These are phyloP conservation scores for Eupithecia centaureata DNA, from an alignment of 2,888 invertebrate genomes.

Conservation along the genomic window DNA sequence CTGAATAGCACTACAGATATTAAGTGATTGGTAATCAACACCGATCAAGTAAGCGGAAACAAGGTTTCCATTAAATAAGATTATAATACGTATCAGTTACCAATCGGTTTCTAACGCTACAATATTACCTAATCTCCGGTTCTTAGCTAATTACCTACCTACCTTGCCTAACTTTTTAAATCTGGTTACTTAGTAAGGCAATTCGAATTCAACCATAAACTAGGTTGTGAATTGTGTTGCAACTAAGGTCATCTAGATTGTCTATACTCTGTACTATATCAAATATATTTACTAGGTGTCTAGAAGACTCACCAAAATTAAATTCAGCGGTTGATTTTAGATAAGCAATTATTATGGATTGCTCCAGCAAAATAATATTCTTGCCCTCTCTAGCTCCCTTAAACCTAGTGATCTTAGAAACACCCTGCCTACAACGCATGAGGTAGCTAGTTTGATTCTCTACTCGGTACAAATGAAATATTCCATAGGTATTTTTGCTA, in stretches of 20 bases:
- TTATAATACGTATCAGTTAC: constrained; percentile 1
- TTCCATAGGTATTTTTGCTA: too few species aligned
- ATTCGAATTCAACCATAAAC: neutral
- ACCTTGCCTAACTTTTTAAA: constrained; percentile 1
- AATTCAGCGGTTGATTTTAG: too few species aligned
- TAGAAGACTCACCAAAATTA: too few species aligned
- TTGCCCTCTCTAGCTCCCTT: neutral
- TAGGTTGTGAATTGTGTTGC: neutral
- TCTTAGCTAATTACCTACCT: neutral
- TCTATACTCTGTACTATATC: too few species aligned
- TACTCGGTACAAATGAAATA: neutral
- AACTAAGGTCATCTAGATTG: neutral
- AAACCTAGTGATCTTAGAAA: too few species aligned
- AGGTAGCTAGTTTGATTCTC: neutral
- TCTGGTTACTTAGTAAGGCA: neutral
- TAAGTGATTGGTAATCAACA: constrained; percentile 14
- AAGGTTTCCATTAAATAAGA: constrained; percentile 15
- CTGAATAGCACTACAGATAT: too few species aligned
- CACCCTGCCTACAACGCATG: neutral
- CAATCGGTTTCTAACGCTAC: neutral
- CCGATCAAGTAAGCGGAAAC: constrained; percentile 20
- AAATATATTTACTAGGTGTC: too few species aligned
- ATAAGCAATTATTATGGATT: too few species aligned
- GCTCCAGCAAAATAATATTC: neutral
- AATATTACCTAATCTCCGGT: neutral